phyloP scores from a whole-genome alignment of 2,888 invertebrate species.

The Mythimna lalbum region DNA sequence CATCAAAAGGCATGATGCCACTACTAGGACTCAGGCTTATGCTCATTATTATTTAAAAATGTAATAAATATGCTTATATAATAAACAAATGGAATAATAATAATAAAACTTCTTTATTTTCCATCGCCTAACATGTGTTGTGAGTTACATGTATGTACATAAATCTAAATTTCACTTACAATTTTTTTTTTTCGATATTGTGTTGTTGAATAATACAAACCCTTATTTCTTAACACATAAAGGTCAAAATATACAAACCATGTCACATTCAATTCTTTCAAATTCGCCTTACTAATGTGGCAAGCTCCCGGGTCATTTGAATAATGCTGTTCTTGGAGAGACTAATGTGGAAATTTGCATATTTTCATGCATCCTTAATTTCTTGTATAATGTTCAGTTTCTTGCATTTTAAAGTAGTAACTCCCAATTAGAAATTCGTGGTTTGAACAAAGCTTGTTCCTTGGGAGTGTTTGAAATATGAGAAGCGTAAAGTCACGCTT shows the following conservation, averaged over 20 bases:
- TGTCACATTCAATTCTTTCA: neutral
- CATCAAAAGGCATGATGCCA: no score
- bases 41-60: no score
- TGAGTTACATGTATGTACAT: no score
- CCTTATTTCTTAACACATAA: neutral
- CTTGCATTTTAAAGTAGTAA: constrained; percentile 23
- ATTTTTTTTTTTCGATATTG: no score
- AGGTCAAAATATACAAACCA: neutral
- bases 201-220: neutral
- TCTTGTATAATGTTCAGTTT: constrained; percentile 46
- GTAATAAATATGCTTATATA: no score
- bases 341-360: constrained; percentile 55
- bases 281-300: constrained; percentile 12
- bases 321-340: constrained; percentile 41
- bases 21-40: no score
- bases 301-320: constrained; percentile 32
- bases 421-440: constrained; percentile 31
- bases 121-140: no score
- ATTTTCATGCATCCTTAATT: constrained; percentile 65
- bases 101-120: no score
- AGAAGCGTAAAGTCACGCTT: no score
- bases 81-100: no score
- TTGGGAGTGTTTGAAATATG: no score
- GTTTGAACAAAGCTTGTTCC: constrained; percentile 6
- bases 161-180: no score